Conservation (phyloP, 2,888 invertebrate genomes). For the Miltochrista miniata region DNA sequence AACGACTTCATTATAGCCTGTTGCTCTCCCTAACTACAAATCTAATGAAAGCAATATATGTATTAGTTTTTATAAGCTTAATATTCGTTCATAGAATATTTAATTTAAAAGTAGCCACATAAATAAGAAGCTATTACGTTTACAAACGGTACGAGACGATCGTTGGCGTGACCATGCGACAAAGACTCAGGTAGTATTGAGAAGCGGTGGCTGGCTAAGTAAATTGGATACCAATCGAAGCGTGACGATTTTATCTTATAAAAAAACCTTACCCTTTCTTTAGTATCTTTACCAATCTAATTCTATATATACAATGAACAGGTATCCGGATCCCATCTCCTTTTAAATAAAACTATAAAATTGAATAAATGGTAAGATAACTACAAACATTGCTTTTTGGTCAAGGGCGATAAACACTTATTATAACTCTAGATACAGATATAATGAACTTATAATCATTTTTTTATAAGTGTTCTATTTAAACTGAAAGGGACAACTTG, state of each 20-base stretch:
- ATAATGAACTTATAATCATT: no score
- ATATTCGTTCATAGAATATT: constrained; percentile 55
- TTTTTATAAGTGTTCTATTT: no score
- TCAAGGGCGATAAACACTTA: neutral
- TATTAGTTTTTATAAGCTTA: constrained; percentile 43
- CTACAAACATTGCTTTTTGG: constrained; percentile 21
- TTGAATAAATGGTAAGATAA: constrained; percentile 38
- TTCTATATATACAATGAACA: constrained; percentile 61
- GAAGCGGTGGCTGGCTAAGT: constrained; percentile 56
- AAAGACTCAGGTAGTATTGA: constrained; percentile 61
- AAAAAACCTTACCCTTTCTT: constrained; percentile 67
- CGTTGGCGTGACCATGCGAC: constrained; percentile 68
- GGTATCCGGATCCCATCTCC: constrained; percentile 42
- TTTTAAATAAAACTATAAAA: constrained; percentile 43
- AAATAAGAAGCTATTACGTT: constrained; percentile 69
- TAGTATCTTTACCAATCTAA: constrained; percentile 59
- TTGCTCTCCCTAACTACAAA: constrained; percentile 13
- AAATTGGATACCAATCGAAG: constrained; percentile 76
- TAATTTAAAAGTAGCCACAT: constrained; percentile 69
- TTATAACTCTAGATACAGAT: no score
- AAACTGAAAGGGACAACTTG: no score
- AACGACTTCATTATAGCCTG: constrained; percentile 26
- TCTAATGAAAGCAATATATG: no score
- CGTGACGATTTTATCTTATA: constrained; percentile 70
- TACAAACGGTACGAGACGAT: constrained; percentile 48